Evolutionary conservation across 2,113 vertebrate genomes (phyloP).

Genomic region (Cichladusa arquata): DNA sequence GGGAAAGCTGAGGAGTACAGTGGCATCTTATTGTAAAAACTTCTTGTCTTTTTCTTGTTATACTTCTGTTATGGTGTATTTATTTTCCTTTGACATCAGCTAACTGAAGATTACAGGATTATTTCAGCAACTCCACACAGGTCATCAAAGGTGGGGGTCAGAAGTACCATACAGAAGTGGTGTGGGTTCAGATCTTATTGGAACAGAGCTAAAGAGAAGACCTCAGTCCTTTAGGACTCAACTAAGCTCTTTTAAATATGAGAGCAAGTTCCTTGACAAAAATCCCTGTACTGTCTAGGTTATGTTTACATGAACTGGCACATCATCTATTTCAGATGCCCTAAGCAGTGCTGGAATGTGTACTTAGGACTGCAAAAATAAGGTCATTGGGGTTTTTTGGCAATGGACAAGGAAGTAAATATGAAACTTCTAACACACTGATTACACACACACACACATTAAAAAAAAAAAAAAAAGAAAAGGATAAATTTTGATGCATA

Average conservation of each 20-base stretch:
- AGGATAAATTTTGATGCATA: not conserved
- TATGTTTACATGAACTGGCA: not conserved
- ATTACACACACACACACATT: not conserved
- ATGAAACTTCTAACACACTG: not conserved
- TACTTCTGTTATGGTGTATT: not conserved
- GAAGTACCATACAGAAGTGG: not conserved
- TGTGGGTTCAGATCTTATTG: not conserved
- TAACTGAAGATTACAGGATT: slow-evolving; percentile 46
- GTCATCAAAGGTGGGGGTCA: not conserved
- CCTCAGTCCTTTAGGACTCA: not conserved
- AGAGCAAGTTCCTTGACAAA: slow-evolving; percentile 11
- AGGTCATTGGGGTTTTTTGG: not conserved
- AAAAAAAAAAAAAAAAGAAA: not conserved
- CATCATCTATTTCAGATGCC: not conserved
- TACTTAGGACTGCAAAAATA: not conserved
- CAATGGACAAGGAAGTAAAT: not conserved
- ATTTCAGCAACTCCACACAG: slow-evolving; percentile 12
- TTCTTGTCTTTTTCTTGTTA: not conserved
- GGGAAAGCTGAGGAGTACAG: not conserved
- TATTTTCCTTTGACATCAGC: slow-evolving; percentile 13
- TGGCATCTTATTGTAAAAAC: slow-evolving; percentile 33
- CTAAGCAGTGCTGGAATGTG: not conserved
- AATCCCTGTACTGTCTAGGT: not conserved
- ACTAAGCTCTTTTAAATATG: slow-evolving; percentile 24
- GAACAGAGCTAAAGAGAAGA: not conserved